Evolutionary conservation across 2,797 vertebrate genomes (phyloP), one percentile per base, ranked within the genome.

Genomic region (Furcifer pardalis): DNA sequence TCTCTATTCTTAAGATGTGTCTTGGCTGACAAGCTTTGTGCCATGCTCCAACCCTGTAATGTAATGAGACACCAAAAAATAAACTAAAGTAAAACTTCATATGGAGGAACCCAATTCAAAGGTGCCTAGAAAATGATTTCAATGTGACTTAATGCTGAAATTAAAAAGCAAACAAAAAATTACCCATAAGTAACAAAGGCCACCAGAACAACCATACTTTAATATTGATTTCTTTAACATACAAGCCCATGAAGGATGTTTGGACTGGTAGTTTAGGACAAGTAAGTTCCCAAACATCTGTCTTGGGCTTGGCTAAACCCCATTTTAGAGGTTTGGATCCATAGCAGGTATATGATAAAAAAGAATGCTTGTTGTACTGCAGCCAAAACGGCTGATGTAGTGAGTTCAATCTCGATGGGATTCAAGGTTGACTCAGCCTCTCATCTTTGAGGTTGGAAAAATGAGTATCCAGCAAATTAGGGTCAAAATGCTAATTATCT

Each of bases 1-100:
- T 88, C 84, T 52, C 82, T 87, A 91, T 88, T 91, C 90, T 90
- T 89, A 92, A 92, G 85, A 89, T 79, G 84, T 87, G 86, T 81
- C 89, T 85, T 86, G 83, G 80, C 85, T 89, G 89, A 73, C 27
- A 74, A 63, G 85, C 35, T 2, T 79, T 89, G 52, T 83, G 88
- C 84, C 86, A 90, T 89, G 77, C 86, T 91, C 90, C 77, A 83
- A 81, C 85, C 81, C 86, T 84, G 9, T 83, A 87, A 89, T 85
- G 60, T 76, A 85, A 79, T 73, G 83, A 93, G 86, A 83, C 69
- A 83, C 52, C 2, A 85, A 88, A 84, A 84, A 88, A 83, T 90
- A 59, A n/a, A n/a, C n/a, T n/a, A n/a, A n/a, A n/a, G n/a, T n/a
- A n/a, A 87, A 80, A 68, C 56, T 56, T 92, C 87, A 79, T 89